A percentile compares a stretch with the other conserved stretches of the same genome.
These are phyloP conservation scores for Morone saxatilis DNA, from an alignment of 2,113 vertebrate genomes.

Conservation along the genomic window DNA sequence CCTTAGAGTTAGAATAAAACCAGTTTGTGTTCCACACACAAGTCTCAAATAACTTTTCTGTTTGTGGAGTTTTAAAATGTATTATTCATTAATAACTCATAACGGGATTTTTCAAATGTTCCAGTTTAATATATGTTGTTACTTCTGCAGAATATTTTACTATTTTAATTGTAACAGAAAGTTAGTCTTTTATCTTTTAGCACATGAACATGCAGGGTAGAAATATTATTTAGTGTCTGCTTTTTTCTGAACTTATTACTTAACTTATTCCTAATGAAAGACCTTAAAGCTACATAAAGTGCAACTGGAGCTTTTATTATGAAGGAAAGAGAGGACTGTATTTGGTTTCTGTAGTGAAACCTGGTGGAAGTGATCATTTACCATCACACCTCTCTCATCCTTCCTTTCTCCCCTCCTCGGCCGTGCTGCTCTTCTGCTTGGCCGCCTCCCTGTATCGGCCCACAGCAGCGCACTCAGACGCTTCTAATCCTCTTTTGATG, in stretches of 20 bases:
- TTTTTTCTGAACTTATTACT: too few relatives aligned
- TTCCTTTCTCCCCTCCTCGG: background rate
- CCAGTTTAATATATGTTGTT: background rate
- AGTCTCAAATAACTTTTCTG: background rate
- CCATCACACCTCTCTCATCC: background rate
- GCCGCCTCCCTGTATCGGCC: constrained; percentile 47
- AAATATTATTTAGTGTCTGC: background rate
- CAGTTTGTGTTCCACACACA: background rate
- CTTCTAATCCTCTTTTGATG: constrained; percentile 88
- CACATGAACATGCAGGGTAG: background rate
- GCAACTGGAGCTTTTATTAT: too few relatives aligned
- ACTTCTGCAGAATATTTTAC: background rate
- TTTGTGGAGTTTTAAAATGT: background rate
- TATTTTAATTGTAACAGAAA: background rate
- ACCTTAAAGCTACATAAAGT: background rate
- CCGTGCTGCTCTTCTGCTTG: constrained; percentile 22
- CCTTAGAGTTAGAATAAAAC: background rate
- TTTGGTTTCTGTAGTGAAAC: background rate
- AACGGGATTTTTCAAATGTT: background rate
- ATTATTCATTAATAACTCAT: background rate
- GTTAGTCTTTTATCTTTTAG: background rate
- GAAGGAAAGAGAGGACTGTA: too few relatives aligned
- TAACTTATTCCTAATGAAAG: too few relatives aligned
- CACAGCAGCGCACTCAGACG: constrained; percentile 74
- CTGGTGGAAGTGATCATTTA: background rate